Conservation (phyloP, 92 coral and sea anemone species). For the Bergia sp. region DNA sequence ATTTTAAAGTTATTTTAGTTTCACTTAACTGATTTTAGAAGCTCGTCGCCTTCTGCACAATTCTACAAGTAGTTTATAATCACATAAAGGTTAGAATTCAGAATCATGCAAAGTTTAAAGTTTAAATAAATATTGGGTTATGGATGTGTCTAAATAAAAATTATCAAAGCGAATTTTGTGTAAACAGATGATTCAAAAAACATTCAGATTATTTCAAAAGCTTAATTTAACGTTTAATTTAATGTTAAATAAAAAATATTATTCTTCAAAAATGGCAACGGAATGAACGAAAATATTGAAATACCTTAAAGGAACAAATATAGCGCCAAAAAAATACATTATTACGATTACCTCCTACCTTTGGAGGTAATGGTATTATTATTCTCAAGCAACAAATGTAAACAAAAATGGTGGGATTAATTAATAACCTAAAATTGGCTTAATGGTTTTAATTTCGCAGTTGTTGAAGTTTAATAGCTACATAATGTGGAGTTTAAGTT, state of each 20-base stretch:
- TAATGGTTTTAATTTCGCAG: too few relatives aligned
- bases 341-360: too few relatives aligned
- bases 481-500: too few relatives aligned
- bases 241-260: too few relatives aligned
- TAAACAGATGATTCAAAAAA: neutral
- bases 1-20: conserved; percentile 9
- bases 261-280: neutral
- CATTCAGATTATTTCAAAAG: too few relatives aligned
- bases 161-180: neutral
- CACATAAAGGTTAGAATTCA: neutral
- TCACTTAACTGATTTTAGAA: conserved; percentile 71
- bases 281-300: neutral
- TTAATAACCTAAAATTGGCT: too few relatives aligned
- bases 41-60: conserved; percentile 61
- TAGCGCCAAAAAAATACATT: too few relatives aligned
- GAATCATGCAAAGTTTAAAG: conserved; percentile 2
- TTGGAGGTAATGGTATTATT: neutral
- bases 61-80: conserved; percentile 46
- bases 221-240: too few relatives aligned
- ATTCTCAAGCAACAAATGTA: neutral
- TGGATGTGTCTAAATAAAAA: neutral
- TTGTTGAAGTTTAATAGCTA: too few relatives aligned
- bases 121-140: neutral
- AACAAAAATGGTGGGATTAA: too few relatives aligned
- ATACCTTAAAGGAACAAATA: too few relatives aligned